Evolutionary conservation across 2,797 vertebrate species (phyloP), one percentile per base, ranked within the genome.

Genomic region (Hybognathus amarus): DNA sequence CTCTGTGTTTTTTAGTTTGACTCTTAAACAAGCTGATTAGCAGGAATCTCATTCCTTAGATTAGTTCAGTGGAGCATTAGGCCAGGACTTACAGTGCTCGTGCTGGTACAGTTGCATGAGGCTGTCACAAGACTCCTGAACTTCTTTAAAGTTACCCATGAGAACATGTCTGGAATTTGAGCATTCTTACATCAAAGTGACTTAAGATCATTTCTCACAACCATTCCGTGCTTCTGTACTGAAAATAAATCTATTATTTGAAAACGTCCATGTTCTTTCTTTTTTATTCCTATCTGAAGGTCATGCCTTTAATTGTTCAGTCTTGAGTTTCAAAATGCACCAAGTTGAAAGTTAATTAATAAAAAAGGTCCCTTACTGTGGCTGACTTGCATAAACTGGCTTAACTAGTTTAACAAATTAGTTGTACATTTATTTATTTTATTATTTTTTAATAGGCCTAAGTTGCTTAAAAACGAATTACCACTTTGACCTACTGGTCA

Each of bases 41-140:
- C 40, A 52, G 69, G 30, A 70, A 84, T 70, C 54, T 56, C 78
- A 76, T 75, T 85, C 71, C 64, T 77, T 36, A 61, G 63, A 81
- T 77, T 69, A 64, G 42, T 40, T 68, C 18, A 76, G 64, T 68
- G 50, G 33, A 38, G 50, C 67, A 27, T 50, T 6, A 79, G 27
- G 12, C 13, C 52, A 33, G 66, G 47, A 18, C 22, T 69, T 59
- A 42, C 6, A 59, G 24, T 6, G 56, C 40, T 80, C 52, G 22
- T 61, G 24, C 79, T 81, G 69, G 69, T 74, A 74, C 56, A 52
- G 70, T 54, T 66, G 24, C 47, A 15, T 8, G 18, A 83, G 30
- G 63, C 50, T 76, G 47, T 68, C 80, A 76, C 12, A 76, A 68
- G 80, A 82, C 71, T 82, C 30, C 22, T 52, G 7, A 64, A 64